Evolutionary conservation across 2,888 invertebrate genomes (phyloP).

Genomic region (Carabus problematicus): DNA sequence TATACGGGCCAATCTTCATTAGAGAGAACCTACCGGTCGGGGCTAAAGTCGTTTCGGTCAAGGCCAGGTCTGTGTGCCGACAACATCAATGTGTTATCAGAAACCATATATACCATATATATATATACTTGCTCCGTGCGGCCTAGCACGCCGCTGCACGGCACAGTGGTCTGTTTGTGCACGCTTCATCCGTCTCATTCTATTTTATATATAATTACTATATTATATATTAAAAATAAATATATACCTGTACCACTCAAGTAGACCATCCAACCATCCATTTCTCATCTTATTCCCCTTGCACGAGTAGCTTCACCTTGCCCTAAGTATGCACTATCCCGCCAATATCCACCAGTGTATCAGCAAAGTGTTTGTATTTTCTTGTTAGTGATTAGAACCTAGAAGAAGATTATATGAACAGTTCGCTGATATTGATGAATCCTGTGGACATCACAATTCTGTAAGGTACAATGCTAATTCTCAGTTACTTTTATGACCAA

Average conservation of each 20-base stretch:
- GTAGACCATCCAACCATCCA: no score
- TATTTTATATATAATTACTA: no score
- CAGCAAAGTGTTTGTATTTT: no score
- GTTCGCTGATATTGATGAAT: constrained; percentile 5
- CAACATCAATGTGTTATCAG: constrained; percentile 46
- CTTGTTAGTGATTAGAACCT: no score
- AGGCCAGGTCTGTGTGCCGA: constrained; percentile 90
- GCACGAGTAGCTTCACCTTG: no score
- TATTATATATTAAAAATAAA: no score
- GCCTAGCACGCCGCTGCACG: constrained; percentile 59
- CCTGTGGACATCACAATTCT: not conserved
- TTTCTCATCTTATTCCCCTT: no score
- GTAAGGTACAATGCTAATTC: not conserved
- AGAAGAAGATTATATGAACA: not conserved
- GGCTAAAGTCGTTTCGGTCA: constrained; percentile 96
- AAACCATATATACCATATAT: constrained; percentile 15
- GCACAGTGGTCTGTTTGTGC: constrained; percentile 60
- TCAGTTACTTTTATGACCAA: constrained; percentile 51
- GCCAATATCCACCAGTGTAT: no score
- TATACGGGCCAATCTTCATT: constrained; percentile 96
- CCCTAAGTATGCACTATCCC: no score
- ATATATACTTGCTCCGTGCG: constrained; percentile 51
- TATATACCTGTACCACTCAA: no score
- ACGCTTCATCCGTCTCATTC: constrained; percentile 55
- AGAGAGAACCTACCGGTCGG: constrained; percentile 98